Evolutionary conservation across 2,797 vertebrate species (phyloP).

Genomic region (Hyperoplus immaculatus): DNA sequence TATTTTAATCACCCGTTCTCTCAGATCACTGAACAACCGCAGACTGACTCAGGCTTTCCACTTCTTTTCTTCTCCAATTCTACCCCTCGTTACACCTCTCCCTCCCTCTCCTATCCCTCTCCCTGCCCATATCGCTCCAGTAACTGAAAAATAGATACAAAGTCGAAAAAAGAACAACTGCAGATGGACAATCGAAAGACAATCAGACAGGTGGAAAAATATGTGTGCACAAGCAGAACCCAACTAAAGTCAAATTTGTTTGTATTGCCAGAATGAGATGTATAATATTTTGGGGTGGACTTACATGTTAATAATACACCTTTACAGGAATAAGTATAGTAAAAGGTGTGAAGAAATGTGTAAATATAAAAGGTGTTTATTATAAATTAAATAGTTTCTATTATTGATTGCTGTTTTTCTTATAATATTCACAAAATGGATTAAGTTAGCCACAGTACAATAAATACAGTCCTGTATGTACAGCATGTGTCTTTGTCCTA

Average conservation of each 20-base stretch:
- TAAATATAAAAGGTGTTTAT: background rate
- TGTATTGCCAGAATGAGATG: background rate
- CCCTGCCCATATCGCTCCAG: constrained; percentile 42
- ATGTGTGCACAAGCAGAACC: constrained; percentile 6
- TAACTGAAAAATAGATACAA: constrained; percentile 57
- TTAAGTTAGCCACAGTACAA: too few relatives aligned
- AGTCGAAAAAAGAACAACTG: constrained; percentile 42
- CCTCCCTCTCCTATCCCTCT: constrained; percentile 15
- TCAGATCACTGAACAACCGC: constrained; percentile 67
- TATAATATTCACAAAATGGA: background rate
- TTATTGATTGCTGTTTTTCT: background rate
- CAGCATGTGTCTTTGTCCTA: constrained; percentile 67
- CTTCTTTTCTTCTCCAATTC: constrained; percentile 49
- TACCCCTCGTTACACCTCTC: constrained; percentile 19
- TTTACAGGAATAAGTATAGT: background rate
- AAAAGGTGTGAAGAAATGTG: background rate
- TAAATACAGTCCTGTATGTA: background rate
- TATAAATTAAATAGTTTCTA: background rate
- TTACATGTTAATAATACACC: background rate
- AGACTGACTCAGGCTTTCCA: constrained; percentile 46
- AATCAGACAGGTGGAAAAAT: constrained; percentile 36
- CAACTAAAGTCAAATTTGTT: background rate
- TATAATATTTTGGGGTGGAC: background rate
- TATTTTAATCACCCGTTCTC: constrained; percentile 69
- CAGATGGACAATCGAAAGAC: constrained; percentile 48